Base-by-base conservation (phyloP, 2,113 vertebrate genomes). In the Reinhardtius hippoglossoides region DNA sequence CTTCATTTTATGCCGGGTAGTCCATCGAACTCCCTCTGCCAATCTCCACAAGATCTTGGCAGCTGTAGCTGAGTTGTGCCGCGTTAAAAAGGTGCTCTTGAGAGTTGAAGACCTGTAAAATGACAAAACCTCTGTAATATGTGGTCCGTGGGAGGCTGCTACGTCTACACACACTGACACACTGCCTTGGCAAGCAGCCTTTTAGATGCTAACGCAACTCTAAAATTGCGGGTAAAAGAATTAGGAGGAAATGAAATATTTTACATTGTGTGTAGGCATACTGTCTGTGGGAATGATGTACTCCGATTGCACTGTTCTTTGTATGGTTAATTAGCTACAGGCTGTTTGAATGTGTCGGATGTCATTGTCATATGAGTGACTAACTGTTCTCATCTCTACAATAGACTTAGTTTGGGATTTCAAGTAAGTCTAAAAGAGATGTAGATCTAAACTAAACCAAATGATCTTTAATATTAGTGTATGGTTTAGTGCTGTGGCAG, bases 181-280 rank as follows among this genome's bases (percentile, higher is more conserved):
- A 3, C 7, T 37, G 27, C 46, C 24, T 31, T 52, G 44, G 46
- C 44, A 67, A 67, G 24, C 4, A 12, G 5, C 18, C 9, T 31
- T 44, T 57, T 13, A 73, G 20, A 69, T 62, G 18, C 2, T 14
- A 0, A 50, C 48, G 4, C 7, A 54, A 40, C 14, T 65, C 12
- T 35, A 4, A 27, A 0, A 55, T 37, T 72, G 55, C 9, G 27
- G 12, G 2, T 68, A 9, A 73, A 16, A 57, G 24, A 12, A 52
- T 76, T 23, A 56, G 54, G 54, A 56, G 54, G 21, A 12, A 56
- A 56, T 56, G 4, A 56, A 56, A 56, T 56, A 56, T 56, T n/a
- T n/a, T 24, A 24, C 54, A 9, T 23, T 56, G 16, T 26, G 16
- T 21, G 42, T 57, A 18, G 46, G 46, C 14, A 18, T 5, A 20